Evolutionary conservation across 2,888 invertebrate genomes (phyloP), one percentile per base, ranked within the genome.

Genomic region (Plagodis pulveraria): DNA sequence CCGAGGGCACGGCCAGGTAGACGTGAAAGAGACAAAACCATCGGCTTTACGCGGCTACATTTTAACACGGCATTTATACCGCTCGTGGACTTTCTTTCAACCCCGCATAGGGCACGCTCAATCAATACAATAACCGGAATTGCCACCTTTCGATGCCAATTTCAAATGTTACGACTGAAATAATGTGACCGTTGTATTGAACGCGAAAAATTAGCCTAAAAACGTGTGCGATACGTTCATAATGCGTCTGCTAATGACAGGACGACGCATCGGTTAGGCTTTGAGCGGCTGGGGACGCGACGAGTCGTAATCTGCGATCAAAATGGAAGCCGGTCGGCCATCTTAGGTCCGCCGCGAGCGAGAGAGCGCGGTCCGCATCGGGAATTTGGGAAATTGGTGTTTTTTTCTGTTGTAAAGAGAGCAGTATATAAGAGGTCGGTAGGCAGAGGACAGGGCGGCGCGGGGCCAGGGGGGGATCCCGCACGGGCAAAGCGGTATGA

Each of bases 331-430:
- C 84, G 84, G 80, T 65, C 89, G 81, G 91, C 91, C 91, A 90
- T 91, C 91, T 92, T 91, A 87, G 89, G 84, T 88, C 83, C 80
- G 88, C 84, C 85, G 85, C 86, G 90, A 87, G 91, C 87, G 91
- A 86, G 86, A 84, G 86, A 86, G 86, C 86, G 80, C 81, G 84
- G 86, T 80, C 87, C 87, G 87, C 87, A 85, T 82, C 85, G 90
- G 89, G 90, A 88, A 89, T 90, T 91, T 91, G 89, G 91, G 90
- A 90, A 91, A 91, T 90, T 90, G 89, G 89, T 91, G 89, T 89
- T 91, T 91, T 61, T 86, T 91, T 91, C 87, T 91, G 88, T 89
- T 90, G 87, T 90, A 89, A 91, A 92, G 90, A 91, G 90, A 90
- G 90, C 90, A 91, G 89, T 92, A 89, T 91, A 90, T 89, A 90